A percentile compares a stretch with the other conserved stretches of the same genome.
These are phyloP conservation scores for Metridium senile DNA, from an alignment of 92 coral and sea anemone species.

Conservation along the genomic window DNA sequence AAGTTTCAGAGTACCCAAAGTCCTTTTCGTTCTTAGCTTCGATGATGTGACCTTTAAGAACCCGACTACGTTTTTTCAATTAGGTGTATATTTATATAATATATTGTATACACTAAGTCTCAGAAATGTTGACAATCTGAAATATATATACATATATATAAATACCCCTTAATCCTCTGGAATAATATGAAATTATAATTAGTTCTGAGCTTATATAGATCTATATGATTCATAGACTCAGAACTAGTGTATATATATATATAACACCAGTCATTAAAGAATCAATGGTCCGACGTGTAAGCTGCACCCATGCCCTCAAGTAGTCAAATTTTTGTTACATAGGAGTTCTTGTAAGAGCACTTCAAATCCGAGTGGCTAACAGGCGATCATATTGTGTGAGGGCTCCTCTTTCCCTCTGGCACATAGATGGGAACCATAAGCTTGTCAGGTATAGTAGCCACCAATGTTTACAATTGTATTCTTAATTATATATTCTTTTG, in stretches of 20 bases:
- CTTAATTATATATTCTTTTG: too few relatives aligned
- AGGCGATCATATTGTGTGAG: constrained; percentile 56
- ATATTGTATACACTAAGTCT: not conserved
- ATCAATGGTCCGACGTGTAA: not conserved
- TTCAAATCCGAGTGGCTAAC: constrained; percentile 71
- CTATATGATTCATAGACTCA: too few relatives aligned
- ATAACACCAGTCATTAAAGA: not conserved
- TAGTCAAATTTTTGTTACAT: not conserved
- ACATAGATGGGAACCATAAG: constrained; percentile 63
- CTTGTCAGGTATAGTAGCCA: too few relatives aligned
- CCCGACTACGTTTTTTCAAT: not conserved
- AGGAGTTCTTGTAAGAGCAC: constrained; percentile 66
- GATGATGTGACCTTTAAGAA: not conserved
- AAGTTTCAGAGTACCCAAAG: not conserved
- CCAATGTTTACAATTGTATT: not conserved
- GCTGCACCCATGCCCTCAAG: not conserved
- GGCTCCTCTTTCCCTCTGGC: constrained; percentile 65
- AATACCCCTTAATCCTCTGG: too few relatives aligned
- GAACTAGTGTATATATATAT: too few relatives aligned
- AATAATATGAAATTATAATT: too few relatives aligned
- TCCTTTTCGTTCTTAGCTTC: not conserved
- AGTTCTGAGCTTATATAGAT: too few relatives aligned
- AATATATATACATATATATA: too few relatives aligned
- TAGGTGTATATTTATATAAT: too few relatives aligned
- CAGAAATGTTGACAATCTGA: not conserved